A percentile compares a stretch with the other conserved stretches of the same genome.
phyloP scores from a whole-genome alignment of 2,888 invertebrate species.

The Euplagia quadripunctaria region DNA sequence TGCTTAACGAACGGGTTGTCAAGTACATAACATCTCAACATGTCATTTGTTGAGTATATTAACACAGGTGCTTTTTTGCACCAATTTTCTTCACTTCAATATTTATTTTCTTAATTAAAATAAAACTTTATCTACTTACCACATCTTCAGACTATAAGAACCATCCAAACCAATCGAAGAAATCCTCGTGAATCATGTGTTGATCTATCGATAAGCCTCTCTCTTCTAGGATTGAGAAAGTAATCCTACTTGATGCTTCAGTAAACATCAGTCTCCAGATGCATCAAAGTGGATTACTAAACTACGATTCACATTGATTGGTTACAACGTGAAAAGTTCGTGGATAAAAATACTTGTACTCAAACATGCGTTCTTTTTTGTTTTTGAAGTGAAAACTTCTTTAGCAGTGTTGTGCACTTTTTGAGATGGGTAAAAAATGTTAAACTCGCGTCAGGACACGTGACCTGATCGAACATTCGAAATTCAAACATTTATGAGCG shows the following conservation, averaged over 20 bases:
- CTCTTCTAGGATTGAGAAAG: not conserved
- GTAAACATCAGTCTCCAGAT: not conserved
- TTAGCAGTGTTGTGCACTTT: not conserved
- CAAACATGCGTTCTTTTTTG: not conserved
- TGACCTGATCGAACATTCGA: no score
- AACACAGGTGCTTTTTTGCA: no score
- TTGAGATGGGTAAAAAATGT: no score
- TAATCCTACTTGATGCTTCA: constrained; percentile 3
- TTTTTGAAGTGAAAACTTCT: not conserved
- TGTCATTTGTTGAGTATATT: no score
- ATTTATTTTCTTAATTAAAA: no score
- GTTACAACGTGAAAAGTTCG: not conserved
- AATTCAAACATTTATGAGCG: no score
- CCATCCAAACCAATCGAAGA: not conserved
- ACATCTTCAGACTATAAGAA: not conserved
- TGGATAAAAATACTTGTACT: not conserved
- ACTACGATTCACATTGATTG: not conserved
- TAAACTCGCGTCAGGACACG: no score
- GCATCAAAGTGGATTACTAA: constrained; percentile 10
- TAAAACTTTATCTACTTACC: not conserved
- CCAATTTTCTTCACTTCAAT: no score
- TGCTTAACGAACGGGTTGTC: not conserved
- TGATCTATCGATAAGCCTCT: not conserved
- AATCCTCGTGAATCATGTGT: not conserved
- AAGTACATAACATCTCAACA: not conserved